These are phyloP conservation scores for Aricia artaxerxes DNA, from an alignment of 2,888 invertebrate species.

Conservation along the genomic window DNA sequence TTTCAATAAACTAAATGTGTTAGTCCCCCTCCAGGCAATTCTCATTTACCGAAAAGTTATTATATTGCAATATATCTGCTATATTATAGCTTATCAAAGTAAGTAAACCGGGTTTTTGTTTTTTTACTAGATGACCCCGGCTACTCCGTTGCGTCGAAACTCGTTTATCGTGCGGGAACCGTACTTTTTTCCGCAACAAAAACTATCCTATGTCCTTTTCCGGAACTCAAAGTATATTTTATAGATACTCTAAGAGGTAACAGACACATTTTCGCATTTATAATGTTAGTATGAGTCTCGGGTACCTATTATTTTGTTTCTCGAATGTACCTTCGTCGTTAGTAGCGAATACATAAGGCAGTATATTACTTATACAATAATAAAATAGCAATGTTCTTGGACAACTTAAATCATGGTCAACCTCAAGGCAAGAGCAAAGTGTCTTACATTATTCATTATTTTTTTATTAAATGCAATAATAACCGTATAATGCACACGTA, in stretches of 20 bases:
- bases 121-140: too few relatives aligned
- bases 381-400: conserved; percentile 13
- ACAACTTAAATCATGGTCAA: conserved; percentile 16
- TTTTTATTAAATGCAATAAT: conserved; percentile 21
- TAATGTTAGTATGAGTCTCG: too few relatives aligned
- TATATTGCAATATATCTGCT: background rate
- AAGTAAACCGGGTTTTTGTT: too few relatives aligned
- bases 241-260: too few relatives aligned
- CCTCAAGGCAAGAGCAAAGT: conserved; percentile 21
- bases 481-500: conserved; percentile 2
- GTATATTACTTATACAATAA: background rate
- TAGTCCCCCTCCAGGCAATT: background rate
- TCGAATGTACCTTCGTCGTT: background rate
- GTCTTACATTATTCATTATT: conserved; percentile 23
- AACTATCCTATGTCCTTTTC: too few relatives aligned
- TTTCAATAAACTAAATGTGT: background rate
- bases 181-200: too few relatives aligned
- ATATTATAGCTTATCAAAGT: background rate
- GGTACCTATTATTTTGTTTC: too few relatives aligned
- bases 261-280: too few relatives aligned
- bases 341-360: background rate
- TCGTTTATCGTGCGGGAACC: too few relatives aligned
- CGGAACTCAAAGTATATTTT: too few relatives aligned
- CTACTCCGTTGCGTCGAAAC: too few relatives aligned
- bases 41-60: background rate